Conservation (phyloP, 2,888 invertebrate species). For the Clitarchus hookeri region DNA sequence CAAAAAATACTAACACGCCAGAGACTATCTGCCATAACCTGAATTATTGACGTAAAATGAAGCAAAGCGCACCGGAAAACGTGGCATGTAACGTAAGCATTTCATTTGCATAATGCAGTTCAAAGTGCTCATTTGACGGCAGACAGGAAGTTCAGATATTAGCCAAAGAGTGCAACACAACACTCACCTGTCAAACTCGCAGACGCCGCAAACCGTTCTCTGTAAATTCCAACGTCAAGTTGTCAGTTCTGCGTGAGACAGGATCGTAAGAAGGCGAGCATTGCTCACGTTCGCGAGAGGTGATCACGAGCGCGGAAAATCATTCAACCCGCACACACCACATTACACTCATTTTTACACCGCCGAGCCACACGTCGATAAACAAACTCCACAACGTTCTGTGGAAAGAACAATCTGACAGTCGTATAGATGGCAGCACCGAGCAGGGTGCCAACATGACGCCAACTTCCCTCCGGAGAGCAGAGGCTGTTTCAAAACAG, state of each 20-base stretch:
- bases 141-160: background rate
- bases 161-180: background rate
- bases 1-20: background rate
- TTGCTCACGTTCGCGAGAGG: background rate
- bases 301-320: background rate
- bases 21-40: background rate
- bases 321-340: background rate
- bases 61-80: background rate
- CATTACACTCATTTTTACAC: conserved; percentile 32
- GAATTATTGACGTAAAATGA: background rate
- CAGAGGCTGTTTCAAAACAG: background rate
- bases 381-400: conserved; percentile 32
- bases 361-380: conserved; percentile 37
- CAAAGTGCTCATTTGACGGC: background rate
- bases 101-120: background rate
- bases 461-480: background rate
- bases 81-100: background rate
- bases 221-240: background rate
- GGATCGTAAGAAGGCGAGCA: background rate
- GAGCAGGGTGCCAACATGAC: background rate
- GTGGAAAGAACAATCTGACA: background rate
- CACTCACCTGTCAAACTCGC: background rate
- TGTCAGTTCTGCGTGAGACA: background rate
- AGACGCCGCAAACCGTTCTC: background rate
- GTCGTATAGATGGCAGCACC: conserved; percentile 29